Evolutionary conservation across 2,888 invertebrate species (phyloP), one percentile per base, ranked within the genome.

Genomic region (Leucania comma): DNA sequence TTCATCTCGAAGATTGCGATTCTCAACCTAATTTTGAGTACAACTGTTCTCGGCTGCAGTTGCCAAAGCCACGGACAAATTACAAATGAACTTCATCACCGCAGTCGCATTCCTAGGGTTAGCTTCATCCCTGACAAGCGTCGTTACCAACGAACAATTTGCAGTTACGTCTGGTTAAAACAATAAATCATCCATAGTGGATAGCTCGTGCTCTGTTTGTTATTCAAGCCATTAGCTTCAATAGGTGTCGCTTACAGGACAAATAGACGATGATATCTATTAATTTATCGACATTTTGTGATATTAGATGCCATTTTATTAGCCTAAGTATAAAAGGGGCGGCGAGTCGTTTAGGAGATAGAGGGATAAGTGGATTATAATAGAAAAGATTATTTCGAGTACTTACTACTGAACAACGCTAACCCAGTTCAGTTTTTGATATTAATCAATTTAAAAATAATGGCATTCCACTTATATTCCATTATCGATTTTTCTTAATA

Each of bases 181-280:
- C 60, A 63, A 83, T 82, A 76, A 76, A 83, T 82, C 76, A 81
- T 76, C 67, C 38, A 68, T 68, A 54, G 67, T 67, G 72, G 62
- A 65, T 62, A 63, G 67, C 61, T 62, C 59, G 54, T 64, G 64
- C 57, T 70, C 73, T 75, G 65, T 78, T 83, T 82, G 69, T 78
- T 78, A 84, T 82, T 77, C 84, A 82, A 80, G 72, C 78, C 81
- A 81, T 83, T 82, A 81, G 76, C 76, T 66, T 72, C 70, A 76
- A 75, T 82, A 71, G 59, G 69, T 62, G 72, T 83, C 81, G 58
- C 35, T 77, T 59, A 57, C 77, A 57, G 38, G 59, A 73, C 71
- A 77, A 74, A 72, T 68, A 62, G 53, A 66, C 48, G 56, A 51
- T 69, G 61, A 68, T 77, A 67, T 51, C 56, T 62, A 70, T 78